Base-by-base conservation (phyloP, 2,888 invertebrate species). In the Drosophila fungiperda region DNA sequence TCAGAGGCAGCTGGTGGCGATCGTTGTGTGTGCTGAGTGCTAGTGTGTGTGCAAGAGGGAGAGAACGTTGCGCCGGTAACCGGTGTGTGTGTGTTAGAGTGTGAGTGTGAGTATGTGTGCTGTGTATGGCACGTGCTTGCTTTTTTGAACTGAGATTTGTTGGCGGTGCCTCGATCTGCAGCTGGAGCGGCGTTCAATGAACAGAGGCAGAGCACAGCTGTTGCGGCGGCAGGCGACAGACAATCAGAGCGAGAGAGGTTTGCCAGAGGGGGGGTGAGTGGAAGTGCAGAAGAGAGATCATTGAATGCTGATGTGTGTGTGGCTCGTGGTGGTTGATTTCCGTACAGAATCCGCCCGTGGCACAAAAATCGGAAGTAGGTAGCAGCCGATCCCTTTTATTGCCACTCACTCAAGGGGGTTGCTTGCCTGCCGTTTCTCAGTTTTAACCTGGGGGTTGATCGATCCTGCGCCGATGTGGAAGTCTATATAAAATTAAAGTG, bases 401-500 rank as follows among this genome's bases (percentile, higher is more conserved):
- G 45, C 45, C 45, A 45, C 23, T 55, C 60, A 77, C 69, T 68
- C 62, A 78, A 84, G 84, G 90, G 91, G 84, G 85, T 79, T 84
- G 82, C 74, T 89, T 32, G 15, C 50, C 29, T 50, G 5, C 29
- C 23, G 49, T 20, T 48, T 48, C 29, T 26, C 45, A 45, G 40
- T 48, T 48, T 26, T 32, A 17, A 12, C 15, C 52, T 73, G 82
- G 84, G 82, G 83, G 90, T 89, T 90, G 89, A 62, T 83, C 67
- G 89, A 68, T 83, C 68, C 64, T 75, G 49, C 58, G 42, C n/a
- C n/a, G 33, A 38, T 23, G 20, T 45, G 23, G 42, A 73, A 75
- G 77, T 79, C 82, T 89, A 91, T 90, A 90, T 84, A 92, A 91
- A 91, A 89, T 85, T 85, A 82, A 83, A 82, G 59, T 73, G 90